Percentiles rank a stretch among this genome's conserved stretches.
These are phyloP conservation scores for Calyptommatus sinebrachiatus DNA, from an alignment of 2,113 vertebrate genomes.

Conservation along the genomic window DNA sequence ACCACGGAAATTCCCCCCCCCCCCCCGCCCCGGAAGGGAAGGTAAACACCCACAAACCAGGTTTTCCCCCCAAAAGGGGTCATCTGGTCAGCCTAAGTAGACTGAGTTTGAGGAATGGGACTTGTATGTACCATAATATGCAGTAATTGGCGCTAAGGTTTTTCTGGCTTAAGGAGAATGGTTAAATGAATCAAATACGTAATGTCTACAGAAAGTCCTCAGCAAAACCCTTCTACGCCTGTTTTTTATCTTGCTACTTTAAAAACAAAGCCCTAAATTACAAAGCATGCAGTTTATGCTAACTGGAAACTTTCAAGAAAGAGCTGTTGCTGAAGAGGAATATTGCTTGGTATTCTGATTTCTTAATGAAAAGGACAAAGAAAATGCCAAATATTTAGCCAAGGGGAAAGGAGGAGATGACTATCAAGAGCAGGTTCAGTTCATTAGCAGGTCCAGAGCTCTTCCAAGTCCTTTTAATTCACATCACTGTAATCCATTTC, in stretches of 20 bases:
- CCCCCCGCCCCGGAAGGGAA: no score
- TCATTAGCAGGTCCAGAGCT: background rate
- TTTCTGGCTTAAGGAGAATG: no score
- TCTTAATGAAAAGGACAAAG: background rate
- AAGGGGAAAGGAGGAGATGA: background rate
- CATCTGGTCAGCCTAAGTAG: no score
- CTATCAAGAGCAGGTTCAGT: background rate
- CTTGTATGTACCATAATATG: background rate
- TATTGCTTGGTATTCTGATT: background rate
- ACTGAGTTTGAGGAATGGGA: background rate
- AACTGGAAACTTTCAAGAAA: background rate
- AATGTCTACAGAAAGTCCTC: background rate
- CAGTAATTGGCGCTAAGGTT: no score
- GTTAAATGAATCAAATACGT: no score
- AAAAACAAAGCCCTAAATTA: background rate
- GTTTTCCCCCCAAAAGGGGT: no score
- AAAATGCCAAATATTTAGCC: background rate
- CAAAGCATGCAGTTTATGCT: background rate
- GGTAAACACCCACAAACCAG: no score
- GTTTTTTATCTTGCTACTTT: background rate
- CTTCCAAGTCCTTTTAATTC: background rate
- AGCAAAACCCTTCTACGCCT: background rate
- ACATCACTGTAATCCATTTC: background rate
- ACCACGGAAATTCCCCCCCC: no score
- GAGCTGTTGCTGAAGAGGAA: background rate